Evolutionary conservation across 2,888 invertebrate species (phyloP).

Genomic region (Pheosia gnoma): DNA sequence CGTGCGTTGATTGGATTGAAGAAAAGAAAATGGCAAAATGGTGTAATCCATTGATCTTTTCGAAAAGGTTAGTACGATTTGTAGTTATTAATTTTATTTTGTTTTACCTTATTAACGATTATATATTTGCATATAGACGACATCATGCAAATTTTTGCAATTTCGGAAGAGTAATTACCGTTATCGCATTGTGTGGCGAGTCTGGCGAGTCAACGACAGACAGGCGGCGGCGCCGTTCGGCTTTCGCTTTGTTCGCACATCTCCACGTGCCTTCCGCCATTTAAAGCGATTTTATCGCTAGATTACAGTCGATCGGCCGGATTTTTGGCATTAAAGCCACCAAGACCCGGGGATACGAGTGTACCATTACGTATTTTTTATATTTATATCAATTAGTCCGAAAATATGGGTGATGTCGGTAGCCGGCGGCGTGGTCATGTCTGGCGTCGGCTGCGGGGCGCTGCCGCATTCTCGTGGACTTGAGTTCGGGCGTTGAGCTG

Average conservation of each 20-base stretch:
- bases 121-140: not conserved
- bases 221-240: conserved; percentile 59
- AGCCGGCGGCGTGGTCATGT: conserved; percentile 49
- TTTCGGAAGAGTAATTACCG: conserved; percentile 36
- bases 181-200: conserved; percentile 54
- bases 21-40: conserved; percentile 76
- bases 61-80: conserved; percentile 69
- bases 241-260: conserved; percentile 80
- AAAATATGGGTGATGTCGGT: conserved; percentile 23
- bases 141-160: conserved; percentile 22
- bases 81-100: conserved; percentile 4
- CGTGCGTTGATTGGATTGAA: too few relatives aligned
- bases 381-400: conserved; percentile 24
- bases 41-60: conserved; percentile 61
- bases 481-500: conserved; percentile 11
- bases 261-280: conserved; percentile 84
- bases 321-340: conserved; percentile 15
- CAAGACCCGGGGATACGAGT: conserved; percentile 8
- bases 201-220: conserved; percentile 34
- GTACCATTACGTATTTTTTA: conserved; percentile 23
- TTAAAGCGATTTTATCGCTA: conserved; percentile 49
- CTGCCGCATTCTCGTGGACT: conserved; percentile 11
- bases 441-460: conserved; percentile 29
- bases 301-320: conserved; percentile 32
- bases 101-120: not conserved